Conservation (phyloP, 2,113 vertebrate genomes). For the Piaya cayana region DNA sequence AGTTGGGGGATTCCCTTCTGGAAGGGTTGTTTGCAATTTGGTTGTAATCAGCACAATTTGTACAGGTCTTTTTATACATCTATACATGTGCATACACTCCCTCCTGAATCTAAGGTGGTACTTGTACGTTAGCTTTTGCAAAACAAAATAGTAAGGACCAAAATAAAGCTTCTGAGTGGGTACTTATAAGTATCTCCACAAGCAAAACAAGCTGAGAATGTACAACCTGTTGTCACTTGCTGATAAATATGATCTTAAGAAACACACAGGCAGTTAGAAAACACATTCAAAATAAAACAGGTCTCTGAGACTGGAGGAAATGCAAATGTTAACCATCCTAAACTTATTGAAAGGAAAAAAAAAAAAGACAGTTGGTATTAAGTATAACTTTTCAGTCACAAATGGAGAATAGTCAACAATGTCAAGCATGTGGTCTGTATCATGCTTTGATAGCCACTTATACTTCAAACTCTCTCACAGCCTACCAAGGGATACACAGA, state of each 20-base stretch:
- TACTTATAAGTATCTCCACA: neutral
- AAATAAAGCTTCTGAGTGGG: neutral
- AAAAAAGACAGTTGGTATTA: neutral
- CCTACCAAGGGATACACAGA: neutral
- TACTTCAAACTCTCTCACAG: neutral
- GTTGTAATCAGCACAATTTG: neutral
- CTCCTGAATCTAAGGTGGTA: neutral
- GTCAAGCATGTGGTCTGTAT: neutral
- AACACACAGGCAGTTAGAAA: neutral
- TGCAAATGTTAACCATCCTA: neutral
- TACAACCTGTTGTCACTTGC: neutral
- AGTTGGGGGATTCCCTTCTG: constrained; percentile 15
- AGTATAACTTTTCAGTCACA: neutral
- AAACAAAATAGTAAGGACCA: neutral
- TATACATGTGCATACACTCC: too few species aligned
- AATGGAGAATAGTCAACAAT: neutral
- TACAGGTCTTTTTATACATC: neutral
- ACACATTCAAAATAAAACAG: neutral
- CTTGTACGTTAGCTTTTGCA: neutral
- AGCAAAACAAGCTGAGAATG: neutral
- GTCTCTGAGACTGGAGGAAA: neutral
- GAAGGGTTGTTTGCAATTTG: neutral
- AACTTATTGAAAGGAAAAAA: neutral
- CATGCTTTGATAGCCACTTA: constrained; percentile 25
- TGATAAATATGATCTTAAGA: neutral